Conservation (phyloP, 2,888 invertebrate genomes). For the Lydus trimaculatus region DNA sequence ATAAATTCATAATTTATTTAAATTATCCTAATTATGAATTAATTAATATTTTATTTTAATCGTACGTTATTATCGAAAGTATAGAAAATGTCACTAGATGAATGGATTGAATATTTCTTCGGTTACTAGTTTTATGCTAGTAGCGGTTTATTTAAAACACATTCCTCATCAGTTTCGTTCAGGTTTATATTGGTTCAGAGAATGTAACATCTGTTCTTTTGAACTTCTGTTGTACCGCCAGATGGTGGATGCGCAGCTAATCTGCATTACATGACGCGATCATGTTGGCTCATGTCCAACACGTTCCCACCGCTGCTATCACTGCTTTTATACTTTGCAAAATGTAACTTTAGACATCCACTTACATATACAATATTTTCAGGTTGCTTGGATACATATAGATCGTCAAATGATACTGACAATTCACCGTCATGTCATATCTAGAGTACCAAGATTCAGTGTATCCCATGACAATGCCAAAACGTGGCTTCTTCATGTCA, state of each 20-base stretch:
- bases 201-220: slow-evolving; percentile 44
- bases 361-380: slow-evolving; percentile 40
- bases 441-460: slow-evolving; percentile 88
- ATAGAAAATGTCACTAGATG: no score
- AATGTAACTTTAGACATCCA: slow-evolving; percentile 36
- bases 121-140: not conserved
- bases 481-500: slow-evolving; percentile 91
- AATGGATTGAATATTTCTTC: not conserved
- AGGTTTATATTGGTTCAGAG: slow-evolving; percentile 41
- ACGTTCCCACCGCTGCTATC: slow-evolving; percentile 17
- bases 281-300: slow-evolving; percentile 50
- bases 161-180: slow-evolving; percentile 39
- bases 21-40: not conserved
- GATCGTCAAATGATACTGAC: slow-evolving; percentile 94
- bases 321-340: slow-evolving; percentile 33
- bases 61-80: no score
- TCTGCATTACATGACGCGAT: slow-evolving; percentile 51
- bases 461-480: slow-evolving; percentile 92
- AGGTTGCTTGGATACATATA: slow-evolving; percentile 96
- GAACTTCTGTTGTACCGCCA: slow-evolving; percentile 41
- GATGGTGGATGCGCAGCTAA: slow-evolving; percentile 48
- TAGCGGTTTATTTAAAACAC: slow-evolving; percentile 39
- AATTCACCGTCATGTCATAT: slow-evolving; percentile 91
- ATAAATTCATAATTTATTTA: not conserved
- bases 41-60: not conserved